These are phyloP conservation scores for Stenopsyche tienmushanensis DNA, from an alignment of 1,140 invertebrate genomes.

Conservation along the genomic window DNA sequence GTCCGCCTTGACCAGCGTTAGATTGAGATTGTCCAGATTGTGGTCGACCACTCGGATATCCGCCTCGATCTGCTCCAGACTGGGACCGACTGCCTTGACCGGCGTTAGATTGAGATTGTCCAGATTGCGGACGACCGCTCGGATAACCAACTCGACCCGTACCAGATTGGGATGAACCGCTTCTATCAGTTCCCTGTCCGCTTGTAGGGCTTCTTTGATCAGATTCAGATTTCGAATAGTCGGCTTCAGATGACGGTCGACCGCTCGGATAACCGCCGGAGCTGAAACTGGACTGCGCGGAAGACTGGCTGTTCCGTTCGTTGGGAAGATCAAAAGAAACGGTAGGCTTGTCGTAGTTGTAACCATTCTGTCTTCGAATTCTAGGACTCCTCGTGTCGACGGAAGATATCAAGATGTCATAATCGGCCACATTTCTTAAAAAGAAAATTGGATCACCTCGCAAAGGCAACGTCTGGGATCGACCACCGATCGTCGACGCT, in stretches of 20 bases:
- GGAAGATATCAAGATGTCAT: too few relatives aligned
- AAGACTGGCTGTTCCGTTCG: too few relatives aligned
- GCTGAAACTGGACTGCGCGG: background rate
- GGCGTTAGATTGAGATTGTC: background rate
- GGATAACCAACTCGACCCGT: background rate
- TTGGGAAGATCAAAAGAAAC: slow-evolving; percentile 33
- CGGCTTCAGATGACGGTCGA: background rate
- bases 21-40: background rate
- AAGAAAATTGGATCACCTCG: too few relatives aligned
- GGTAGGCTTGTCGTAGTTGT: slow-evolving; percentile 34
- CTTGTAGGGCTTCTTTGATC: slow-evolving; percentile 19
- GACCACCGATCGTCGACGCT: background rate
- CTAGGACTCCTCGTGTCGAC: too few relatives aligned
- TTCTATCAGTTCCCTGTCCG: background rate
- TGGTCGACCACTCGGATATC: slow-evolving; percentile 19
- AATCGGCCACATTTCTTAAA: too few relatives aligned
- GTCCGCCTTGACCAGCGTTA: background rate
- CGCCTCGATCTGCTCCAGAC: slow-evolving; percentile 7
- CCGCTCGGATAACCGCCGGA: background rate
- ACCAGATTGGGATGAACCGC: background rate
- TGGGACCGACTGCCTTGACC: background rate
- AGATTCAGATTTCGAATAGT: background rate
- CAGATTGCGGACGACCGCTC: background rate
- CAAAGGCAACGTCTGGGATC: too few relatives aligned
- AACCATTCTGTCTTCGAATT: slow-evolving; percentile 33